Conservation (phyloP, 2,113 vertebrate species). For the Gobius niger region DNA sequence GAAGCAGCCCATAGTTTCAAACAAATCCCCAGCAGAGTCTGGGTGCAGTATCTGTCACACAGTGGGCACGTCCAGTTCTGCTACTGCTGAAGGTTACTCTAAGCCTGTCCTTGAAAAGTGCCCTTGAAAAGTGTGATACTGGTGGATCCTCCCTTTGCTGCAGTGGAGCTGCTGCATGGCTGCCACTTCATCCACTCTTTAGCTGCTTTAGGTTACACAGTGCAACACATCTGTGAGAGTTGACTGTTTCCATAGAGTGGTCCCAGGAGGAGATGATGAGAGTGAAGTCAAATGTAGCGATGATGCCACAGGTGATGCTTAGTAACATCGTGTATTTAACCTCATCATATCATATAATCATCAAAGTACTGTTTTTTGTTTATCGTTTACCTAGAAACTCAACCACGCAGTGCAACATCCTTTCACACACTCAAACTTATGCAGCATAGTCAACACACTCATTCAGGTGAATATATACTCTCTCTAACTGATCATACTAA, state of each 20-base stretch:
- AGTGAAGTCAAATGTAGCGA: not conserved
- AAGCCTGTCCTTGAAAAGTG: conserved; percentile 59
- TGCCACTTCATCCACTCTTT: conserved; percentile 61
- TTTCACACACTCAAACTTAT: too few species aligned
- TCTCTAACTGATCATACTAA: too few species aligned
- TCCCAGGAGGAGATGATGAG: conserved; percentile 21
- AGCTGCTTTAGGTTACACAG: conserved; percentile 46
- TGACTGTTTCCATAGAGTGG: conserved; percentile 51
- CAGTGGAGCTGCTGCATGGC: conserved; percentile 58
- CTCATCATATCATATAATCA: not conserved
- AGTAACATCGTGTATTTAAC: not conserved
- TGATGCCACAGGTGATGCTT: not conserved
- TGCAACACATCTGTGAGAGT: conserved; percentile 16
- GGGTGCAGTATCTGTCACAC: not conserved
- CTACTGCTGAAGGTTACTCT: conserved; percentile 41
- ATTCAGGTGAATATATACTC: too few species aligned
- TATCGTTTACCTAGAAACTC: too few species aligned
- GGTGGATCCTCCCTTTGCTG: conserved; percentile 71
- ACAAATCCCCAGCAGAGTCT: not conserved
- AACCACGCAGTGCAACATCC: too few species aligned
- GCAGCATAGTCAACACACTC: too few species aligned
- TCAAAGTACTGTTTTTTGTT: not conserved
- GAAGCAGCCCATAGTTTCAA: too few species aligned
- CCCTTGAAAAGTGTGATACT: conserved; percentile 58
- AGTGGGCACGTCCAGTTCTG: not conserved